Percentiles rank a stretch among this genome's conserved stretches.
Evolutionary conservation across 2,113 vertebrate genomes (phyloP).

Genomic region (Ivindomyrus marchei): DNA sequence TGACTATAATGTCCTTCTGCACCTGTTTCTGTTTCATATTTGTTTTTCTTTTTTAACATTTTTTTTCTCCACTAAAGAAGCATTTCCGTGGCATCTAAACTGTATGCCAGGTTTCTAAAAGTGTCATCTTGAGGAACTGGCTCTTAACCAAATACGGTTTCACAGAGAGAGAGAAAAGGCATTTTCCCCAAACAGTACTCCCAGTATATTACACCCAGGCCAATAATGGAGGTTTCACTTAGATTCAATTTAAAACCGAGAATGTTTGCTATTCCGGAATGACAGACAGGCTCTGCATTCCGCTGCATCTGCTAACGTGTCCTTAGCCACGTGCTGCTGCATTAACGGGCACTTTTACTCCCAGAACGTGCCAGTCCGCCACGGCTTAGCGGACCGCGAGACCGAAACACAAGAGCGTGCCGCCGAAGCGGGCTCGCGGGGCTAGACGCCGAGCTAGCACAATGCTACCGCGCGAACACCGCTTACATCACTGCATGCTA

Average conservation of each 20-base stretch:
- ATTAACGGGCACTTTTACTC: background rate
- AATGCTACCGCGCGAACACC: background rate
- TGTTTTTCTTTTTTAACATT: background rate
- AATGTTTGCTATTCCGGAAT: background rate
- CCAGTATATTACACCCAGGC: background rate
- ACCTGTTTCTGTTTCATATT: background rate
- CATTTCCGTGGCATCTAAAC: background rate
- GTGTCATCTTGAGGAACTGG: background rate
- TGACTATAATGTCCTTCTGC: background rate
- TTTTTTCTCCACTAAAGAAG: background rate
- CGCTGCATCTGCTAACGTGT: background rate
- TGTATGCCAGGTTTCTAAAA: background rate
- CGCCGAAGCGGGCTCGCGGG: background rate
- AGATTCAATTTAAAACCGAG: background rate
- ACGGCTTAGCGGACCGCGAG: background rate
- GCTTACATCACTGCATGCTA: background rate
- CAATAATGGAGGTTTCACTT: background rate
- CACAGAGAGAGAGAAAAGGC: background rate
- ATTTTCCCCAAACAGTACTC: background rate
- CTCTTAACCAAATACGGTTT: background rate
- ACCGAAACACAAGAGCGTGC: background rate
- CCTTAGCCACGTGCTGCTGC: background rate
- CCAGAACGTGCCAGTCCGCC: background rate
- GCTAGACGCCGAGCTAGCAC: background rate
- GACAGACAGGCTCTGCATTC: background rate